Evolutionary conservation across 2,888 invertebrate genomes (phyloP), one percentile per base, ranked within the genome.

Genomic region (Drosophila lacicola): DNA sequence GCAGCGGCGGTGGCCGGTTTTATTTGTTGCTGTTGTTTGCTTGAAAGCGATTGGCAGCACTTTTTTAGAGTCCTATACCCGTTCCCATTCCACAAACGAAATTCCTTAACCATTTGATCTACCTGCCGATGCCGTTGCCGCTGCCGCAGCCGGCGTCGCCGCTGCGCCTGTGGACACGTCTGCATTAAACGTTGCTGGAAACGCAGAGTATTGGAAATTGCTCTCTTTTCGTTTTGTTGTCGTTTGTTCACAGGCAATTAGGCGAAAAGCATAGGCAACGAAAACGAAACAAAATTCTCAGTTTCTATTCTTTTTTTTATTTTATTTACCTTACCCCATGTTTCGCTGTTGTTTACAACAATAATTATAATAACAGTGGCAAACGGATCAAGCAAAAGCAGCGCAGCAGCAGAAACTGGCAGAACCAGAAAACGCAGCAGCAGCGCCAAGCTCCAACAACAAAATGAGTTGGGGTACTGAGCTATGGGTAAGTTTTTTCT

Each of bases 401-500:
- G 29, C 54, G 75, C 62, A 75, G 73, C 69, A 74, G 76, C 57
- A 79, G 73, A 90, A 91, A 81, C 91, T 91, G 91, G 91, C 90
- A 80, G 90, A 91, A 67, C 80, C 88, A 68, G 91, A 91, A 81
- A 90, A 82, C 76, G 89, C 90, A 87, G 80, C 82, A 80, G 78
- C 78, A 80, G 83, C 90, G 82, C 82, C 88, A 86, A 90, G 81
- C 84, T 80, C 88, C 91, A 89, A 90, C 91, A 91, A 85, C 91
- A 92, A 89, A 83, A 91, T 92, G 92, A 91, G 91, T 91, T 92
- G 92, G 92, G 92, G 92, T 82, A 92, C 90, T 80, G 92, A 92
- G 86, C 87, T 92, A 89, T 92, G 92, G 92, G 92, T 92, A 78
- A 92, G 92, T 92, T 58, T 25, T 11, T 34, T 63, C 29, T 8